phyloP scores from a whole-genome alignment of 2,797 vertebrate species.

The Basileuterus tristriatus region DNA sequence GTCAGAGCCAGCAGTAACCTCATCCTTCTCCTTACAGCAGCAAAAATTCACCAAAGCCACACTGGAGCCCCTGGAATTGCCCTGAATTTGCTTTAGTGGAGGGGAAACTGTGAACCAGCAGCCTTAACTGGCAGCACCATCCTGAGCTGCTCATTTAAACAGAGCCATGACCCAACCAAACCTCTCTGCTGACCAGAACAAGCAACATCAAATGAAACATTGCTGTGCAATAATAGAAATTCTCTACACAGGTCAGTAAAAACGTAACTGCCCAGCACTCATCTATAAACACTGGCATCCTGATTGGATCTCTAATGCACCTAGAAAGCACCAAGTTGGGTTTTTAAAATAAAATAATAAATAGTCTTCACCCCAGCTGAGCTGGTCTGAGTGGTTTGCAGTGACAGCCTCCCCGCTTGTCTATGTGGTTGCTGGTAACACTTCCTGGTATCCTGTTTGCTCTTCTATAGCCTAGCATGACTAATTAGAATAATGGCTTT shows the following conservation, averaged over 20 bases:
- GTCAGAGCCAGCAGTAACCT: not conserved
- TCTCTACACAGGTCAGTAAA: not conserved
- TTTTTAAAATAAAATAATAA: not conserved
- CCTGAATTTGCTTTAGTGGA: not conserved
- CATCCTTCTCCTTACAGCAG: not conserved
- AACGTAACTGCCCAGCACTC: not conserved
- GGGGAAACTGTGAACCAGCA: not conserved
- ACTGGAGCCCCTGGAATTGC: not conserved
- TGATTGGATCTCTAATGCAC: not conserved
- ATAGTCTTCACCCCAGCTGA: not conserved
- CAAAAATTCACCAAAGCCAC: not conserved
- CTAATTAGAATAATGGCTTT: conserved; percentile 28
- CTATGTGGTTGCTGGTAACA: not conserved
- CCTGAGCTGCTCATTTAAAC: not conserved
- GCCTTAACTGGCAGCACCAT: not conserved
- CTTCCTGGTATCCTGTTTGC: not conserved
- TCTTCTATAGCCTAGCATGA: not conserved
- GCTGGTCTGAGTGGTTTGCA: not conserved
- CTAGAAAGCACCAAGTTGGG: not conserved
- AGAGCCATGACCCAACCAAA: not conserved
- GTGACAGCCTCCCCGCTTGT: not conserved
- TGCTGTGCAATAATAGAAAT: not conserved
- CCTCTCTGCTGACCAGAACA: not conserved
- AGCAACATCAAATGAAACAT: not conserved
- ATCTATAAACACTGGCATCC: not conserved